phyloP scores from a whole-genome alignment of 2,888 invertebrate species.

The Troides helena region DNA sequence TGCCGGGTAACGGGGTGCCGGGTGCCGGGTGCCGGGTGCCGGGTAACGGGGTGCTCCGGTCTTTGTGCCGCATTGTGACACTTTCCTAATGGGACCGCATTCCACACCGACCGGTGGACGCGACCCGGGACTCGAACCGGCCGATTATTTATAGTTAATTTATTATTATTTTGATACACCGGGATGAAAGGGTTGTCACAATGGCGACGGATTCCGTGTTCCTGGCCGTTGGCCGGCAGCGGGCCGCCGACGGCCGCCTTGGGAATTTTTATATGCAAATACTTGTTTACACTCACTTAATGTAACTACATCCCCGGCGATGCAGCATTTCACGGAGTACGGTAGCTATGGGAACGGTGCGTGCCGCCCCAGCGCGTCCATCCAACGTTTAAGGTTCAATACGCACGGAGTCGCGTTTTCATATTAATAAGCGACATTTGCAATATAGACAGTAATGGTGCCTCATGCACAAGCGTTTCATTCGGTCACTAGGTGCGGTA shows the following conservation, averaged over 20 bases:
- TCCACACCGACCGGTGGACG: conserved; percentile 66
- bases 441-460: too few relatives aligned
- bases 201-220: conserved; percentile 65
- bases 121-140: conserved; percentile 38
- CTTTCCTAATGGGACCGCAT: conserved; percentile 76
- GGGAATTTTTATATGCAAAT: conserved; percentile 24
- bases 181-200: conserved; percentile 72
- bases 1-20: conserved; percentile 11
- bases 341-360: too few relatives aligned
- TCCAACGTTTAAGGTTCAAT: too few relatives aligned
- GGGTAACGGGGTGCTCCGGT: conserved; percentile 39
- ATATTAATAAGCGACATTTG: too few relatives aligned
- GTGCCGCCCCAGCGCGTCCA: too few relatives aligned
- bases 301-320: not conserved
- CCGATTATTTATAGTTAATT: conserved; percentile 74
- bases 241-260: conserved; percentile 41
- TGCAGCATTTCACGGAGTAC: not conserved
- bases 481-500: too few relatives aligned
- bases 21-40: conserved; percentile 36
- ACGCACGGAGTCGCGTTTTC: too few relatives aligned
- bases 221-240: conserved; percentile 58
- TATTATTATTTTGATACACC: conserved; percentile 78
- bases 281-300: conserved; percentile 19
- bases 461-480: too few relatives aligned
- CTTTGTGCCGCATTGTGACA: conserved; percentile 67